These are phyloP conservation scores for Notechis scutatus DNA, from an alignment of 2,113 vertebrate genomes.

Conservation along the genomic window DNA sequence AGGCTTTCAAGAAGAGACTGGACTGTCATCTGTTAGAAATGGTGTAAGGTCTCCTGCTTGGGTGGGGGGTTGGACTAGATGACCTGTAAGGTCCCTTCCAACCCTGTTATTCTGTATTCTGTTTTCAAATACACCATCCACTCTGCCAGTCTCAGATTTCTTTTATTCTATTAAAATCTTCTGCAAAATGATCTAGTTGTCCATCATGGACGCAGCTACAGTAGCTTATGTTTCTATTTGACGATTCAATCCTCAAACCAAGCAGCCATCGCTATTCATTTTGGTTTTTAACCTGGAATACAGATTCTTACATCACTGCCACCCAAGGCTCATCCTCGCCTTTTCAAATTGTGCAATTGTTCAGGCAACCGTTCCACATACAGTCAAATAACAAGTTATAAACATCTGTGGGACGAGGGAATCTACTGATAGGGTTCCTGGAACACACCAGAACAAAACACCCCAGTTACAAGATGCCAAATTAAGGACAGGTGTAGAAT, in stretches of 20 bases:
- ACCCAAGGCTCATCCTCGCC: constrained; percentile 52
- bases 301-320: constrained; percentile 63
- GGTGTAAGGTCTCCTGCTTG: neutral
- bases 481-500: constrained; percentile 9
- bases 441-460: neutral
- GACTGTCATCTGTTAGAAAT: neutral
- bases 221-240: neutral
- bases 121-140: neutral
- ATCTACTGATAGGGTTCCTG: constrained; percentile 18
- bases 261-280: constrained; percentile 17
- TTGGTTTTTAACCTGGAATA: constrained; percentile 63
- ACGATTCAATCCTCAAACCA: neutral
- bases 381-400: neutral
- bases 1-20: neutral
- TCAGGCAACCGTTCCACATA: constrained; percentile 49
- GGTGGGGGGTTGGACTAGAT: neutral
- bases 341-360: constrained; percentile 59
- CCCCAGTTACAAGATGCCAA: neutral
- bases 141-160: neutral
- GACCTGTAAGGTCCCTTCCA: neutral
- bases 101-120: too few species aligned
- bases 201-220: neutral
- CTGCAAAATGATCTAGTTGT: too few species aligned
- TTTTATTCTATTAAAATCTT: neutral
- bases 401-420: constrained; percentile 21